A percentile compares a stretch with the other conserved stretches of the same genome.
Evolutionary conservation across 1,140 invertebrate genomes (phyloP).

Genomic region (Diabrotica virgifera): DNA sequence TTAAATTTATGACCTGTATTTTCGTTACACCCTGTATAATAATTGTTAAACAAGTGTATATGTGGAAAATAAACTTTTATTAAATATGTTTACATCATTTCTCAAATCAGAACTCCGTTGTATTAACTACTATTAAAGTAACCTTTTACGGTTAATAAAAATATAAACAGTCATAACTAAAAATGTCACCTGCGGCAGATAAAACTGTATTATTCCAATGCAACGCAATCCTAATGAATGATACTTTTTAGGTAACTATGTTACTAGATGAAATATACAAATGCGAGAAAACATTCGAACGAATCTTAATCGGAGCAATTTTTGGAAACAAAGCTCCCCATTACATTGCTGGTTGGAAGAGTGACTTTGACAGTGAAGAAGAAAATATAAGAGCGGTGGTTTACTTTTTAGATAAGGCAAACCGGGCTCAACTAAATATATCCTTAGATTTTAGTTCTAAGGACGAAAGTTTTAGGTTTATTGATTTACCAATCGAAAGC

Average conservation of each 20-base stretch:
- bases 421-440: conserved; percentile 56
- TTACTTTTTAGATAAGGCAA: conserved; percentile 74
- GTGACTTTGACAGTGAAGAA: conserved; percentile 71
- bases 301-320: conserved; percentile 73
- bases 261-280: conserved; percentile 66
- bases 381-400: conserved; percentile 72
- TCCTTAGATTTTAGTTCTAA: conserved; percentile 16
- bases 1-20: no score
- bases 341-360: conserved; percentile 76
- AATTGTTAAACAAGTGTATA: no score
- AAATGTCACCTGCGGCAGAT: no score
- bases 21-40: no score
- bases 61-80: no score
- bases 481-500: conserved; percentile 75
- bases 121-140: no score
- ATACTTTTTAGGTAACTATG: background rate
- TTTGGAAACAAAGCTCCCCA: conserved; percentile 74
- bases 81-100: no score
- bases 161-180: no score
- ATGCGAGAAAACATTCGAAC: conserved; percentile 77
- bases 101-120: no score
- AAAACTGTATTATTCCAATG: no score
- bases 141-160: no score
- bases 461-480: conserved; percentile 53
- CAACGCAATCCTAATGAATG: no score